Conservation (phyloP, 2,888 invertebrate genomes). For the Scaptomyza polygonia region DNA sequence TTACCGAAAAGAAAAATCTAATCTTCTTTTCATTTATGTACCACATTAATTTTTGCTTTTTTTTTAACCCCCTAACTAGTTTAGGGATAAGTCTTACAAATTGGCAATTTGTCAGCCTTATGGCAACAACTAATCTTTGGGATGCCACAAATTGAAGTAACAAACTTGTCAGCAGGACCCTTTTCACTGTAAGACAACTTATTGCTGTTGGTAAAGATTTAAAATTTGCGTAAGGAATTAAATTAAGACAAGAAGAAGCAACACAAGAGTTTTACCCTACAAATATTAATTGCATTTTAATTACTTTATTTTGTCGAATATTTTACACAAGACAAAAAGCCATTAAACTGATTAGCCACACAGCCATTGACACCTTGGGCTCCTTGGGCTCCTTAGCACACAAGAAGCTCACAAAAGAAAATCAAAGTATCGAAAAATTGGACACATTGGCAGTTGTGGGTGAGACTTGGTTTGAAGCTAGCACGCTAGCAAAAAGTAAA, state of each 20-base stretch:
- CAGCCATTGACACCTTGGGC: conserved; percentile 66
- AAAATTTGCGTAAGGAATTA: conserved; percentile 62
- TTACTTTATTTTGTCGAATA: conserved; percentile 66
- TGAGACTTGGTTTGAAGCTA: conserved; percentile 28
- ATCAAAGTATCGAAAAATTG: conserved; percentile 23
- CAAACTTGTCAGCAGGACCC: neutral
- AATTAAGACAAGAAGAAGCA: conserved; percentile 58
- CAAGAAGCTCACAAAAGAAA: conserved; percentile 12
- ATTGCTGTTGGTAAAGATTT: conserved; percentile 10
- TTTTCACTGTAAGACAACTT: conserved; percentile 12
- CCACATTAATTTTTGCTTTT: conserved; percentile 22
- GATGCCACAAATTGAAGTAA: conserved; percentile 2
- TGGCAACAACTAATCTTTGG: conserved; percentile 2
- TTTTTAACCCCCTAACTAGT: neutral
- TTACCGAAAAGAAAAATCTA: neutral
- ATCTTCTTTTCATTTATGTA: conserved; percentile 11
- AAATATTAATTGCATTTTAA: conserved; percentile 78
- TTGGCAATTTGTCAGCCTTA: conserved; percentile 28
- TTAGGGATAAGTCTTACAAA: conserved; percentile 14
- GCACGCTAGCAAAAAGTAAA: conserved; percentile 42
- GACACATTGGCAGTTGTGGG: conserved; percentile 40
- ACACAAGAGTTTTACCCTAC: conserved; percentile 14
- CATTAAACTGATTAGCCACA: conserved; percentile 75
- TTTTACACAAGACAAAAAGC: conserved; percentile 50
- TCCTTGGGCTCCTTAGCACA: neutral